Conservation (phyloP, 2,888 invertebrate species). For the Tipula confusa region DNA sequence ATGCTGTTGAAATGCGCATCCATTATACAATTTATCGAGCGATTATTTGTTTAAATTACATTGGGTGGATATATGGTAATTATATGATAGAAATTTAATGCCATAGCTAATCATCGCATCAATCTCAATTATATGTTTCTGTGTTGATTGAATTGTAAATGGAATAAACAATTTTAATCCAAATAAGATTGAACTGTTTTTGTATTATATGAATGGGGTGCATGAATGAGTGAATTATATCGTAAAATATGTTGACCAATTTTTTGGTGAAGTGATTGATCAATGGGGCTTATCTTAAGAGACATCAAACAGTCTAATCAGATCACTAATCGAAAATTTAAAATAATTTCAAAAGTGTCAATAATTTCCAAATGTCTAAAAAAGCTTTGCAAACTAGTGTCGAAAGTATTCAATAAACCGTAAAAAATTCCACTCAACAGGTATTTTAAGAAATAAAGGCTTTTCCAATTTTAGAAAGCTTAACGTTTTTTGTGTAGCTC, state of each 20-base stretch:
- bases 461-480: too few relatives aligned
- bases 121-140: not conserved
- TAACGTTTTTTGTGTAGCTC: too few relatives aligned
- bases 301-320: too few relatives aligned
- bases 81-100: not conserved
- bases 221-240: not conserved
- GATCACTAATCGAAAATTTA: too few relatives aligned
- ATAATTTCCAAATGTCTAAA: too few relatives aligned
- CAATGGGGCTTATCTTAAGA: too few relatives aligned
- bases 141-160: not conserved
- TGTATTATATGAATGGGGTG: not conserved
- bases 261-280: not conserved
- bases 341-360: too few relatives aligned
- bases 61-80: not conserved
- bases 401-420: too few relatives aligned
- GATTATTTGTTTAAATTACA: constrained; percentile 5
- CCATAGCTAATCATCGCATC: not conserved
- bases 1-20: not conserved
- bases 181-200: not conserved
- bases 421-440: too few relatives aligned
- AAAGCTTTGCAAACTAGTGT: too few relatives aligned
- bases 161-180: not conserved
- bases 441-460: too few relatives aligned
- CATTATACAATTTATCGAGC: not conserved
- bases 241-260: too few relatives aligned